phyloP scores from a whole-genome alignment of 1,140 invertebrate species.

The Bombus affinis region DNA sequence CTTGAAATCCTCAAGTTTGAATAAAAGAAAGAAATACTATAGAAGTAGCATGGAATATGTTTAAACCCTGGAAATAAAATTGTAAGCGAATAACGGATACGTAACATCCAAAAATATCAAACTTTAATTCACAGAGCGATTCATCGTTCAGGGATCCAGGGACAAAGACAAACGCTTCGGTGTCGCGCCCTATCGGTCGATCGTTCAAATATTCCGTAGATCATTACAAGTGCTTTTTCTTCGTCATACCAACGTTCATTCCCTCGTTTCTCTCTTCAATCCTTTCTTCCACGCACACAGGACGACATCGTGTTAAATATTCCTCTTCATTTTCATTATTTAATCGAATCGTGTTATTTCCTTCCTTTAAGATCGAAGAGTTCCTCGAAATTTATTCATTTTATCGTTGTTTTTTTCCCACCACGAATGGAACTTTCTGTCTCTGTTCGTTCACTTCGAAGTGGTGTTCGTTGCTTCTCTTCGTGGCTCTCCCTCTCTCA shows the following conservation, averaged over 20 bases:
- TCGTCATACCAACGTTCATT: neutral
- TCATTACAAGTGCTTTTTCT: constrained; percentile 13
- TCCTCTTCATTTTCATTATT: too few species aligned
- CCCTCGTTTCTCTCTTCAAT: neutral
- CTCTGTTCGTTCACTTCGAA: neutral
- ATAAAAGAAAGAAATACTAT: neutral
- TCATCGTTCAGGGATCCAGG: constrained; percentile 21
- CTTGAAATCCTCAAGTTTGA: neutral
- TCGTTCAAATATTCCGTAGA: constrained; percentile 3
- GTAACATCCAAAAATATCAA: neutral
- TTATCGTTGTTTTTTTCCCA: neutral
- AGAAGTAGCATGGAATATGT: neutral
- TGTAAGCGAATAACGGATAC: neutral
- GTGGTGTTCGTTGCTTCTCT: neutral
- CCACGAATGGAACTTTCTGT: neutral
- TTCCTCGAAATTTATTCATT: neutral
- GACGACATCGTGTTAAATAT: too few species aligned
- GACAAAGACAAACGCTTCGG: constrained; percentile 7
- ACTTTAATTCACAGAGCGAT: neutral
- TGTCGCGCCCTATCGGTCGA: constrained; percentile 17
- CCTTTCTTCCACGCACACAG: neutral
- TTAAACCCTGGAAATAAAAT: neutral
- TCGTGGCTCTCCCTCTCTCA: constrained; percentile 9
- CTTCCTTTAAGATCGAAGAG: too few species aligned
- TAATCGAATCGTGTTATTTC: too few species aligned